These are phyloP conservation scores for Cyrtonyx montezumae DNA, from an alignment of 2,113 vertebrate genomes.

Conservation along the genomic window DNA sequence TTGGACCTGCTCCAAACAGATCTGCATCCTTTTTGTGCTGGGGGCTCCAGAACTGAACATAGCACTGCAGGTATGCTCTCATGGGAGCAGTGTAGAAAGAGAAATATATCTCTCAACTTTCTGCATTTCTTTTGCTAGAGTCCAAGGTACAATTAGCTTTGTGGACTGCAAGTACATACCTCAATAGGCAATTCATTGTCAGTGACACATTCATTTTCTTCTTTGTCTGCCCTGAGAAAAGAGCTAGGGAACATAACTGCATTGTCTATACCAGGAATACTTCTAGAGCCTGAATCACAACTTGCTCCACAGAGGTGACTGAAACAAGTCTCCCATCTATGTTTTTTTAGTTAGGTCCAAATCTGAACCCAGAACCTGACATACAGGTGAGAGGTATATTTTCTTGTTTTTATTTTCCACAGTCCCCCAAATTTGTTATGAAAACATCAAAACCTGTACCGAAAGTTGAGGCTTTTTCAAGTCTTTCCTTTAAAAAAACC, in stretches of 20 bases:
- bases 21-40: background rate
- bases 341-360: background rate
- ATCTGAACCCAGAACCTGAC: background rate
- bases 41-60: too few relatives aligned
- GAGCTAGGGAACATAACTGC: background rate
- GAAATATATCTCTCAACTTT: background rate
- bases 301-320: background rate
- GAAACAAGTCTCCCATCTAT: background rate
- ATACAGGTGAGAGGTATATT: background rate
- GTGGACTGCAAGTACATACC: background rate
- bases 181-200: background rate
- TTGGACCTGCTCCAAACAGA: background rate
- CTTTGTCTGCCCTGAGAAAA: background rate
- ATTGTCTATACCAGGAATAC: background rate
- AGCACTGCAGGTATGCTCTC: background rate
- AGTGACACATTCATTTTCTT: background rate
- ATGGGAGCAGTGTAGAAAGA: background rate
- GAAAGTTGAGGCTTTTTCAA: background rate
- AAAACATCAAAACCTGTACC: background rate
- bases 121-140: background rate
- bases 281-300: background rate
- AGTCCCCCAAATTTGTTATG: background rate
- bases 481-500: conserved; percentile 13
- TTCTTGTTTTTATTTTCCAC: background rate
- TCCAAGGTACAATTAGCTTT: background rate